phyloP scores from a whole-genome alignment of 2,888 invertebrate species.

The Polydrusus pterygomalis region DNA sequence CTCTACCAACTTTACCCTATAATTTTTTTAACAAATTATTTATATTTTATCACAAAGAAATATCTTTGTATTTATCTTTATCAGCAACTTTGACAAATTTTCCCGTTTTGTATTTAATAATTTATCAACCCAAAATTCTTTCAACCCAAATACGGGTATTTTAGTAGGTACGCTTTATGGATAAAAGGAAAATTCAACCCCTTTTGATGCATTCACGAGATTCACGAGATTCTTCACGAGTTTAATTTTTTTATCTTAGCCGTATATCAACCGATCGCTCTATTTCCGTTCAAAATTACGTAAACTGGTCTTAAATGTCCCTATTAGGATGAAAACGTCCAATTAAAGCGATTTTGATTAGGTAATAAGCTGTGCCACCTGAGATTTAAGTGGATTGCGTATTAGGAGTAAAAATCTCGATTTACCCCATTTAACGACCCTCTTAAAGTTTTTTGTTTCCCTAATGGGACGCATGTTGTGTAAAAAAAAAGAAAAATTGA shows the following conservation, averaged over 20 bases:
- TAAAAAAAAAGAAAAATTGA: not conserved
- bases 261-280: not conserved
- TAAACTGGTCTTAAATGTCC: conserved; percentile 34
- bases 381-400: conserved; percentile 26
- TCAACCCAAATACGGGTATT: no score
- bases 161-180: no score
- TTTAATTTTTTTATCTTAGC: not conserved
- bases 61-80: no score
- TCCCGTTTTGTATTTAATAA: no score
- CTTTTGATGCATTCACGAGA: no score
- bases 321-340: conserved; percentile 20
- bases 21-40: no score
- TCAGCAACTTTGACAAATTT: no score
- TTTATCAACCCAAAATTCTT: no score
- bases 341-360: conserved; percentile 29
- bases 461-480: conserved; percentile 11
- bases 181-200: no score
- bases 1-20: no score
- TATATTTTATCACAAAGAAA: no score
- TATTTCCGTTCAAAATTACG: conserved; percentile 10
- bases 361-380: conserved; percentile 31
- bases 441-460: conserved; percentile 20
- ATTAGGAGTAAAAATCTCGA: conserved; percentile 13
- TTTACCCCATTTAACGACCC: conserved; percentile 6
- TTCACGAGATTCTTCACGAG: no score